Evolutionary conservation across 2,797 vertebrate genomes (phyloP).

Genomic region (Balearica regulorum): DNA sequence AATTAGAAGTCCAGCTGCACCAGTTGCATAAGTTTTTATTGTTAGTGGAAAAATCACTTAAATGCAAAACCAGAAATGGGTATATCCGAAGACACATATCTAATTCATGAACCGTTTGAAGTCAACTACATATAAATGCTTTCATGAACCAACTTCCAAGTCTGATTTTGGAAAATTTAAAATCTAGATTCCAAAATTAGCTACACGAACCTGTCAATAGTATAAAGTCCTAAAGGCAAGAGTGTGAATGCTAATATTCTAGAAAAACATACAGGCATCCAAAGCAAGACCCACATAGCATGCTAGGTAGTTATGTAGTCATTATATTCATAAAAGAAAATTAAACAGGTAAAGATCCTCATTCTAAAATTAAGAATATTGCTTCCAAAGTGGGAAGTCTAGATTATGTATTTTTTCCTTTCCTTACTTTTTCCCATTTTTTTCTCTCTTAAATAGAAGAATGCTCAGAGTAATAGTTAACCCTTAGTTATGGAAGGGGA

Average conservation of each 20-base stretch:
- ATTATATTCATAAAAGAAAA: background rate
- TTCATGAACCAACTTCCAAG: background rate
- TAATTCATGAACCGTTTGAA: background rate
- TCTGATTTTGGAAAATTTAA: background rate
- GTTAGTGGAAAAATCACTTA: background rate
- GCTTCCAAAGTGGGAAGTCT: background rate
- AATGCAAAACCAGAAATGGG: background rate
- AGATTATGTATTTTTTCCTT: background rate
- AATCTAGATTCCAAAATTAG: background rate
- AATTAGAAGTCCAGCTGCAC: background rate
- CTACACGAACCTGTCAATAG: background rate
- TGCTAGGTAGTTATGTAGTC: background rate
- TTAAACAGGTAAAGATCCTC: fast-evolving
- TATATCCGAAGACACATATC: background rate
- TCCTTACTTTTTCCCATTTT: background rate
- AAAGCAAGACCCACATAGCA: background rate
- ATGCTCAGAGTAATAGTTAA: background rate
- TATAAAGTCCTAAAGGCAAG: background rate
- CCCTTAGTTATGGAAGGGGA: background rate
- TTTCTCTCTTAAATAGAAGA: background rate
- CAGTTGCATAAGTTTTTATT: background rate
- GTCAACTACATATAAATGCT: background rate
- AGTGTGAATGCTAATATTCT: background rate
- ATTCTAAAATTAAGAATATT: background rate
- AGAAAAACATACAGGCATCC: background rate